Percentiles rank a stretch among this genome's conserved stretches.
These are phyloP conservation scores for Drosophila ambigua DNA, from an alignment of 1,140 invertebrate species.

Conservation along the genomic window DNA sequence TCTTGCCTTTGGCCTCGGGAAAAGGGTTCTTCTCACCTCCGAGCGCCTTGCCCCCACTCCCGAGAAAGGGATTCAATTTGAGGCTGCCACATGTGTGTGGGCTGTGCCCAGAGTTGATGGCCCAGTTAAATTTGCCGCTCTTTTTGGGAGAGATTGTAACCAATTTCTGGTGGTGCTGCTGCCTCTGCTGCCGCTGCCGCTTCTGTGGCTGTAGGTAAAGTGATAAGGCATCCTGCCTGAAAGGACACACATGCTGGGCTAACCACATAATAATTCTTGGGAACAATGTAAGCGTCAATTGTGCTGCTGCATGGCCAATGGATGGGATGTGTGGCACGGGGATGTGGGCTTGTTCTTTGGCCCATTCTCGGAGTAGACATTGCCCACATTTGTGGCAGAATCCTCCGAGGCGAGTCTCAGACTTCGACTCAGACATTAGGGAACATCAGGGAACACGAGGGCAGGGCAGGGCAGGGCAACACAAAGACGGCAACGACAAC, in stretches of 20 bases:
- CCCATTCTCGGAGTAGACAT: constrained; percentile 30
- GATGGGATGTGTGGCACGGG: constrained; percentile 17
- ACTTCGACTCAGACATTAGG: constrained; percentile 55
- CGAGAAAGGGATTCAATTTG: constrained; percentile 41
- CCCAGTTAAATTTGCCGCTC: constrained; percentile 62
- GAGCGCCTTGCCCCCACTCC: not conserved
- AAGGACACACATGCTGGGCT: constrained; percentile 61
- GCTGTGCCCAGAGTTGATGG: constrained; percentile 17
- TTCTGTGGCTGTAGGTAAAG: constrained; percentile 37
- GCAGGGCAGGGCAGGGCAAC: too few species aligned
- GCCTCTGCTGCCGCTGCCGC: not conserved
- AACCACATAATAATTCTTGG: constrained; percentile 79
- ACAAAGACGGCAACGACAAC: constrained; percentile 21
- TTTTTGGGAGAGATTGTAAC: constrained; percentile 58
- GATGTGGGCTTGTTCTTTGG: constrained; percentile 68
- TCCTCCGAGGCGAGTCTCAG: not conserved
- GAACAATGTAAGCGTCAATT: constrained; percentile 81
- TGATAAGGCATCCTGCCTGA: constrained; percentile 50
- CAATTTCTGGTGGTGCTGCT: constrained; percentile 20
- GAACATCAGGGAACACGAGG: constrained; percentile 66
- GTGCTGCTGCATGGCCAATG: constrained; percentile 54
- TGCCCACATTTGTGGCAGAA: constrained; percentile 62
- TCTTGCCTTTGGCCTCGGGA: constrained; percentile 46
- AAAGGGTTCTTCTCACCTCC: constrained; percentile 24
- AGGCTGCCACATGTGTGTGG: constrained; percentile 53